phyloP scores from a whole-genome alignment of 2,888 invertebrate genomes.

The Melolontha melolontha region DNA sequence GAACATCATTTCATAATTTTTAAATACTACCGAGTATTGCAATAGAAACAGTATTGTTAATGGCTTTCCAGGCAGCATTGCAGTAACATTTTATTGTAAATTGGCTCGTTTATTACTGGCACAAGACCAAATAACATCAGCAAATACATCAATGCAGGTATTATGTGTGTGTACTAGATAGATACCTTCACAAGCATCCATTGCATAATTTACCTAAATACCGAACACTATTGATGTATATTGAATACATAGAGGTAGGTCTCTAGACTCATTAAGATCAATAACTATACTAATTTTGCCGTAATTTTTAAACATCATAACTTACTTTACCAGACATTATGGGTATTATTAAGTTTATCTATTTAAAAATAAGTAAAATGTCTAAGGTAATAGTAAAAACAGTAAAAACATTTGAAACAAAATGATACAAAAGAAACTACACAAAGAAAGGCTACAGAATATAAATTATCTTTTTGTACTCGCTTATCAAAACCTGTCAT shows the following conservation, averaged over 20 bases:
- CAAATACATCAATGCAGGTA: constrained; percentile 9
- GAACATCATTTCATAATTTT: too few relatives aligned
- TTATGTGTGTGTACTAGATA: background rate
- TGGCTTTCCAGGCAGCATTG: background rate
- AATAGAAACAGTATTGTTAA: background rate
- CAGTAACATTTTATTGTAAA: constrained; percentile 5
- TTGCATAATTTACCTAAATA: constrained; percentile 12
- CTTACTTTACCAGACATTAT: too few relatives aligned
- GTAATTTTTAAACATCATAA: too few relatives aligned
- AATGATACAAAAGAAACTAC: too few relatives aligned
- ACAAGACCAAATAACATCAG: constrained; percentile 4
- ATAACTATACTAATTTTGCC: too few relatives aligned
- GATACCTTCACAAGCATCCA: background rate
- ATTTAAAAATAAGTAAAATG: too few relatives aligned
- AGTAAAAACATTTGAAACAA: too few relatives aligned
- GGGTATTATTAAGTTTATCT: too few relatives aligned
- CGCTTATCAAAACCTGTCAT: too few relatives aligned
- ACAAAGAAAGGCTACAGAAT: too few relatives aligned
- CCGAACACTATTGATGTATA: background rate
- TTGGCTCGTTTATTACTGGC: constrained; percentile 12
- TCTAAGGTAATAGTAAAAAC: too few relatives aligned
- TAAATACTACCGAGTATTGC: background rate
- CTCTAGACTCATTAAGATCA: background rate
- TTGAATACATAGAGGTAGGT: background rate
- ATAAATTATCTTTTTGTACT: too few relatives aligned